A percentile compares a stretch with the other conserved stretches of the same genome.
These are phyloP conservation scores for Meloe dianella DNA, from an alignment of 2,888 invertebrate genomes.

Conservation along the genomic window DNA sequence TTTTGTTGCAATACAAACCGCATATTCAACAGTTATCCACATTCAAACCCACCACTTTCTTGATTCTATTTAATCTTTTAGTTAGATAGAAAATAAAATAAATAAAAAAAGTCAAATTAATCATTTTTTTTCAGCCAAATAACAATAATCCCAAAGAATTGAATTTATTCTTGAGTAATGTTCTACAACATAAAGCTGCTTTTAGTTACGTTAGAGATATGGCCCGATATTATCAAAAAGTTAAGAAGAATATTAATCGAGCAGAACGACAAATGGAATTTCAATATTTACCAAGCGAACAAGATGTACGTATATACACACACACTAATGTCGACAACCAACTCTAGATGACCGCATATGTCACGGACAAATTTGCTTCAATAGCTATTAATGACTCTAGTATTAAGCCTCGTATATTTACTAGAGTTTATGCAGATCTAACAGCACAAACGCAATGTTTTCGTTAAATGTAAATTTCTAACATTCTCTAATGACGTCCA, in stretches of 20 bases:
- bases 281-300: neutral
- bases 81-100: too few relatives aligned
- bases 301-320: neutral
- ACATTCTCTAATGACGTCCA: too few relatives aligned
- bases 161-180: constrained; percentile 51
- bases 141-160: constrained; percentile 52
- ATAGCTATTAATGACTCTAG: too few relatives aligned
- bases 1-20: constrained; percentile 20
- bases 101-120: too few relatives aligned
- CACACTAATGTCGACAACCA: too few relatives aligned
- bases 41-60: constrained; percentile 22
- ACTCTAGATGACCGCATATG: too few relatives aligned
- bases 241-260: constrained; percentile 24
- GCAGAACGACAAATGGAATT: neutral
- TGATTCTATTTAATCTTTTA: constrained; percentile 18
- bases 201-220: constrained; percentile 51
- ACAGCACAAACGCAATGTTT: too few relatives aligned
- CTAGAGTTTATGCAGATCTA: too few relatives aligned
- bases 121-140: constrained; percentile 43
- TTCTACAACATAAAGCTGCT: constrained; percentile 51
- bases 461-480: too few relatives aligned
- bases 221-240: constrained; percentile 33
- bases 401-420: too few relatives aligned
- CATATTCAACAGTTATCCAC: constrained; percentile 31
- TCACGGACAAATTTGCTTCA: too few relatives aligned